Conservation (phyloP, 2,797 vertebrate genomes). For the Gastrophryne carolinensis region DNA sequence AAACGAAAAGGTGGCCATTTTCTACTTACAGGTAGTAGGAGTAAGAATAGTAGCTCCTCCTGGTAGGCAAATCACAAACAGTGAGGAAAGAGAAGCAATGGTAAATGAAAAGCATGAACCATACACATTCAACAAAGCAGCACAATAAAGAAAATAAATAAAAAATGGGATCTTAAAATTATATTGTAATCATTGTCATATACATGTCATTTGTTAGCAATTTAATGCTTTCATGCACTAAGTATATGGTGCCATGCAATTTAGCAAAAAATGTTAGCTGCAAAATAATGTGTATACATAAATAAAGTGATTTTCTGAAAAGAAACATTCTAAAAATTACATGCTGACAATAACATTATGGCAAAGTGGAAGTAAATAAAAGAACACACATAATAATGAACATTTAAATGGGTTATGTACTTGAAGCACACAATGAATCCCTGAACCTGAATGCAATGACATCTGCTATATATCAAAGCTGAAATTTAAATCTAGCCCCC, state of each 20-base stretch:
- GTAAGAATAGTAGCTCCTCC: slow-evolving; percentile 99
- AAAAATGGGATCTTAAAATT: slow-evolving; percentile 68
- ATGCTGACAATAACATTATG: slow-evolving; percentile 70
- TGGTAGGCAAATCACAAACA: slow-evolving; percentile 99
- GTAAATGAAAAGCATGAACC: slow-evolving; percentile 96
- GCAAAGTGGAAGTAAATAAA: slow-evolving; percentile 55
- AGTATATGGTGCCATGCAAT: slow-evolving; percentile 73
- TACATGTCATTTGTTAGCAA: slow-evolving; percentile 70
- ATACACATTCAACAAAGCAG: slow-evolving; percentile 91
- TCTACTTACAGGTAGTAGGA: slow-evolving; percentile 99
- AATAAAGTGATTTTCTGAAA: slow-evolving; percentile 57
- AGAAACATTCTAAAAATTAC: slow-evolving; percentile 68
- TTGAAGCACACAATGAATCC: slow-evolving; percentile 67
- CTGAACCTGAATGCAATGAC: not conserved
- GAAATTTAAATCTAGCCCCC: no score
- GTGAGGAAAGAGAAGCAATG: slow-evolving; percentile 97
- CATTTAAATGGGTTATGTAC: slow-evolving; percentile 70
- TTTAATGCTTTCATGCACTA: slow-evolving; percentile 74
- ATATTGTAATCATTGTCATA: slow-evolving; percentile 55
- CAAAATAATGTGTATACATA: slow-evolving; percentile 64
- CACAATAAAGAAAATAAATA: slow-evolving; percentile 35
- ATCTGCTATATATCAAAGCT: not conserved
- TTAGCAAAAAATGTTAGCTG: slow-evolving; percentile 63
- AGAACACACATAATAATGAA: slow-evolving; percentile 56
- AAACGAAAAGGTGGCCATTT: slow-evolving; percentile 69